Evolutionary conservation across 2,888 invertebrate species (phyloP), one percentile per base, ranked within the genome.

Genomic region (Syrista parreyssii): DNA sequence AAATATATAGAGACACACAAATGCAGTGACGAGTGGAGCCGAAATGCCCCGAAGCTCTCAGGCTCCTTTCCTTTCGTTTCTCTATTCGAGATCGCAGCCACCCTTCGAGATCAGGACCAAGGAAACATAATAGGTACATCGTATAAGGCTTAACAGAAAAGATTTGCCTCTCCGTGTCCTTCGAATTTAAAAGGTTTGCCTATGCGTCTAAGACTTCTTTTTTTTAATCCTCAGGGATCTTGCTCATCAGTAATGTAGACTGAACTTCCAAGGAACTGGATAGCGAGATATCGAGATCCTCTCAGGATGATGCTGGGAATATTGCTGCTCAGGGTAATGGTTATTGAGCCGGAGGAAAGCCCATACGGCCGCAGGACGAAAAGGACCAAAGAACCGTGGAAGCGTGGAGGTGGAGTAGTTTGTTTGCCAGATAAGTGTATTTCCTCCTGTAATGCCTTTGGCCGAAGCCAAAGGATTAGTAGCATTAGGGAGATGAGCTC

Each of bases 391-490:
- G 55, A 55, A 55, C 55, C 55, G 55, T 55, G 23, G 55, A 55
- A 23, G 9, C 55, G 55, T 55, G 55, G 55, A 31, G 71, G 71
- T 33, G 71, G 33, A 71, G 32, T 12, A 71, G 71, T 33, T 71
- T 71, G 71, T 71, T 71, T 71, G 71, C 71, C 76, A 81, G 77
- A 82, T 89, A 89, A 89, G 87, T 87, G 87, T 83, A 87, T 89
- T 87, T 87, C 84, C 55, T 55, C 23, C 87, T 81, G 86, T 87
- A 89, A 89, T 89, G 85, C 86, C 85, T 81, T 33, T 71, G 30
- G 36, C 12, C 33, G 35, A 74, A 74, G 74, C 74, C 35, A 74
- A 74, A 35, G 35, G 74, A 74, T 74, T 74, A 74, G 31, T 30
- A 74, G 74, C 74, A 74, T 74, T 74, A 74, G 74, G 33, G 74